Evolutionary conservation across 64 coral and sea anemone genomes (phyloP), one percentile per base, ranked within the genome.

Genomic region (Stichodactyla mertensii): DNA sequence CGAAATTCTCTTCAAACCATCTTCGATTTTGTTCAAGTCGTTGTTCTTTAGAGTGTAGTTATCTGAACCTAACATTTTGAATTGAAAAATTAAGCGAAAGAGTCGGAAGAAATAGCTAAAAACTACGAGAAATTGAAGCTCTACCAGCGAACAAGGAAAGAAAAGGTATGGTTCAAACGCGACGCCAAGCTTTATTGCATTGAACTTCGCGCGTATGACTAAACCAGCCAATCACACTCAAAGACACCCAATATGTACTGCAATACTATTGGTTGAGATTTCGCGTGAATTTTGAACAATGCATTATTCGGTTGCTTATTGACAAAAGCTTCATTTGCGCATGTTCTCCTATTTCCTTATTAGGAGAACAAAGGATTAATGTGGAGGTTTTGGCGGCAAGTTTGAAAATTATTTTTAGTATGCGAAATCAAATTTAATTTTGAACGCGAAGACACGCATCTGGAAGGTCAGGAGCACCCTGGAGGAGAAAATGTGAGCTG

Each of bases 121-220:
- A 74, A 53, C 52, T 59, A 61, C 52, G 71, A 77, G 27, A 7
- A 59, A 54, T 55, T 55, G 7, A 10, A 26, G 31, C 55, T 52
- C 14, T 23, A 86, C 57, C 6, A 27, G 24, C 26, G 18, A 26
- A 83, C 74, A 16, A 87, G 24, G 26, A 55, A 52, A 62, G 77
- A 70, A 27, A 92, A 87, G 85, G 58, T 87, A 31, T 92, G 90
- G 83, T 91, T 85, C 59, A 14, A 12, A 90, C 69, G 67, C 56
- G 85, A 83, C 54, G 59, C 80, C 74, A 15, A 85, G 74, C 69
- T 52, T 80, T 53, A 59, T 7, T 59, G 9, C 80, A 90, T 90
- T 90, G 88, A 90, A 95, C 81, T 95, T 95, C 83, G 93, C 93
- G 89, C 89, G 89, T 70, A 61, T 15, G 1, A 85, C 6, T 6